phyloP scores from a whole-genome alignment of 2,113 vertebrate genomes.

The Macquaria ambigua region DNA sequence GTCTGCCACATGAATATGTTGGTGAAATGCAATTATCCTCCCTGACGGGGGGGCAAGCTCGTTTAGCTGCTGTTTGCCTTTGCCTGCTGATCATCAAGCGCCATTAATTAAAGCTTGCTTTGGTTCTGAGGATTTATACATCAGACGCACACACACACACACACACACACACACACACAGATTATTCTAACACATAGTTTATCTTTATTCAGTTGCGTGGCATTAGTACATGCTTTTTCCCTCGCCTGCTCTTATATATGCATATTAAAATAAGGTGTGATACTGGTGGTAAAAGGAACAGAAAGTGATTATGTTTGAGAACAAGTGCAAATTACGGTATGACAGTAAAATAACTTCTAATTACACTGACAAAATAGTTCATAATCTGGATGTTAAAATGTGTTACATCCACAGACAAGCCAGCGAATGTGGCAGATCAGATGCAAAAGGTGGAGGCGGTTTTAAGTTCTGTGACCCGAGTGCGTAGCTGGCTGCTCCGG shows the following conservation, averaged over 20 bases:
- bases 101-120: conserved; percentile 78
- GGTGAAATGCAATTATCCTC: conserved; percentile 76
- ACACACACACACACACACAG: neutral
- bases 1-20: conserved; percentile 71
- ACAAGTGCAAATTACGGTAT: conserved; percentile 17
- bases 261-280: conserved; percentile 29
- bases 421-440: neutral
- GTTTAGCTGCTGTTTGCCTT: conserved; percentile 76
- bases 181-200: conserved; percentile 47
- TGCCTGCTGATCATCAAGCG: conserved; percentile 70
- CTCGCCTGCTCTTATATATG: neutral
- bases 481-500: conserved; percentile 1
- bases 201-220: conserved; percentile 47
- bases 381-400: neutral
- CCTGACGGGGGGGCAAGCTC: conserved; percentile 59
- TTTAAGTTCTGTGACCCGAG: conserved; percentile 12
- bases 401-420: neutral
- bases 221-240: conserved; percentile 28
- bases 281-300: neutral
- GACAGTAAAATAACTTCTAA: conserved; percentile 8
- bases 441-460: neutral
- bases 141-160: conserved; percentile 10
- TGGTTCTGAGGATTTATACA: conserved; percentile 65
- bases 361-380: neutral
- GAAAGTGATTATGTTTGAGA: conserved; percentile 4